phyloP scores from a whole-genome alignment of 2,113 vertebrate genomes.

The Dipodomys merriami region DNA sequence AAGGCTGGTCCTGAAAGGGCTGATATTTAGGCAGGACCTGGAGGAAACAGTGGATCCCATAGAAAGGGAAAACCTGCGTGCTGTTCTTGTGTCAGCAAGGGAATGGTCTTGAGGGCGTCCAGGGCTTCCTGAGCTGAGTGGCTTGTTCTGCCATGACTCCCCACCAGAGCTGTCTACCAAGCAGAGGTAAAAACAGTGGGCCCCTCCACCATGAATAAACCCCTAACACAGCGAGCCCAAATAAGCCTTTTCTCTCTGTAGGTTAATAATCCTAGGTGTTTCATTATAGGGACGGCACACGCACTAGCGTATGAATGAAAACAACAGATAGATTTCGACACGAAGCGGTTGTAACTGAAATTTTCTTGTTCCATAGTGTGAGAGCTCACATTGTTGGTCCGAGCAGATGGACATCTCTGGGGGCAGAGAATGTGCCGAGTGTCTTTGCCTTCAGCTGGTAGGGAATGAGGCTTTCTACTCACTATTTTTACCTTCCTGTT shows the following conservation, averaged over 20 bases:
- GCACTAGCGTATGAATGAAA: too few relatives aligned
- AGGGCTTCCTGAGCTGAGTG: not conserved
- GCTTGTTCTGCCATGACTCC: not conserved
- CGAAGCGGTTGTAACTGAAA: too few relatives aligned
- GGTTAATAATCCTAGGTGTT: not conserved
- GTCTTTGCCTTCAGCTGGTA: too few relatives aligned
- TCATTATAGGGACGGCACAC: not conserved
- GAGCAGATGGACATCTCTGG: too few relatives aligned
- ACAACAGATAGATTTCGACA: too few relatives aligned
- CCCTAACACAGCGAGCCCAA: not conserved
- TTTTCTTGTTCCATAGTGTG: too few relatives aligned
- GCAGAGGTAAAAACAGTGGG: not conserved
- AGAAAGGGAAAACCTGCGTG: too few relatives aligned
- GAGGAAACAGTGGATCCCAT: not conserved
- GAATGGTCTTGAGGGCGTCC: not conserved
- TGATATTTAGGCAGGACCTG: not conserved
- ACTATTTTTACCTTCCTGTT: too few relatives aligned
- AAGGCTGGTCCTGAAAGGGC: not conserved
- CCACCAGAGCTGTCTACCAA: too few relatives aligned
- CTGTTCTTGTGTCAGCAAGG: not conserved
- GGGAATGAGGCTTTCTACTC: too few relatives aligned
- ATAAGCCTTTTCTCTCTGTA: not conserved
- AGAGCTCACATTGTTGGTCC: too few relatives aligned
- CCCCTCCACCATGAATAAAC: not conserved
- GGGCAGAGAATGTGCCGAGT: too few relatives aligned